Percentiles rank a stretch among this genome's conserved stretches.
Evolutionary conservation across 2,888 invertebrate genomes (phyloP).

Genomic region (Enchytraeus crypticus): DNA sequence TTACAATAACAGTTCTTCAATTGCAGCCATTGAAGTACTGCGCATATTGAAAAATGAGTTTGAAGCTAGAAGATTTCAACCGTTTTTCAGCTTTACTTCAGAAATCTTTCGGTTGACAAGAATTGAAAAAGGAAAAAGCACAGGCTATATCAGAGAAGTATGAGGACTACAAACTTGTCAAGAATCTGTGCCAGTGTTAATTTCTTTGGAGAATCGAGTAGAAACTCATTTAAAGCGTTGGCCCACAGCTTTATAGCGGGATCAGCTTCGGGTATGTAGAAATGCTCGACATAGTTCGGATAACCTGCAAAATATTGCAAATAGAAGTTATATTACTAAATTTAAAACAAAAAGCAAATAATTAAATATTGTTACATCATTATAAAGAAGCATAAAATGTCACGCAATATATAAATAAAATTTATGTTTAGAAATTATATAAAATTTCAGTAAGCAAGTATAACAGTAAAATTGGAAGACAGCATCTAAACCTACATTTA

Average conservation of each 20-base stretch:
- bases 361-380: neutral
- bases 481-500: neutral
- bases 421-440: too few relatives aligned
- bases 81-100: too few relatives aligned
- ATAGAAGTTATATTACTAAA: neutral
- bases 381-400: neutral
- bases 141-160: neutral
- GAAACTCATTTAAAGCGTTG: constrained; percentile 22
- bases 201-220: constrained; percentile 15
- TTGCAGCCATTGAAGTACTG: too few relatives aligned
- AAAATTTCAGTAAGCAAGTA: too few relatives aligned
- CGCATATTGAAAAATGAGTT: too few relatives aligned
- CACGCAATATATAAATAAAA: neutral
- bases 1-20: too few relatives aligned
- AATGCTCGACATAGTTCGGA: constrained; percentile 20
- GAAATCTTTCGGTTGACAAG: too few relatives aligned
- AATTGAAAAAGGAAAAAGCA: too few relatives aligned
- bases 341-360: neutral
- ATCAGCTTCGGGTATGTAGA: constrained; percentile 21
- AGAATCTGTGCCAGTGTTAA: constrained; percentile 19
- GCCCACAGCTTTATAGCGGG: constrained; percentile 18
- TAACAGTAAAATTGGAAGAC: neutral
- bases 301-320: constrained; percentile 13
- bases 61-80: too few relatives aligned
- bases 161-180: constrained; percentile 17